Conservation (phyloP, 1,140 invertebrate species). For the Spodoptera frugiperda region DNA sequence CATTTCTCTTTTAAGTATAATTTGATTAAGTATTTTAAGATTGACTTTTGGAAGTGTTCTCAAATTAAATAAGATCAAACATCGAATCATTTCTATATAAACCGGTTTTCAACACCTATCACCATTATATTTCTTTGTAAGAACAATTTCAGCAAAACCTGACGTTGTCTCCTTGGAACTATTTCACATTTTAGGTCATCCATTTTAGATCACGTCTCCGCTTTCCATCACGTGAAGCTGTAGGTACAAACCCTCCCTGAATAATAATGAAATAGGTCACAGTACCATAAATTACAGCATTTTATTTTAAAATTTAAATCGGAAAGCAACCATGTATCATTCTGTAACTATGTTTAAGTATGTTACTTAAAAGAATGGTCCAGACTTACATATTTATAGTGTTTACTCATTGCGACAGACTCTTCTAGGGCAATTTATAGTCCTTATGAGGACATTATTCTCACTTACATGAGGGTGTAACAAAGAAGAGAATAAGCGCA, state of each 20-base stretch:
- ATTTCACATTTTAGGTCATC: slow-evolving; percentile 19
- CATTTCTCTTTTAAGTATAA: not conserved
- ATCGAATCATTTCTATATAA: not conserved
- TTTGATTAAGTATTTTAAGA: not conserved
- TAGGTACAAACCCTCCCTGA: not conserved
- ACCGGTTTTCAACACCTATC: not conserved
- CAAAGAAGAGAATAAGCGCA: slow-evolving; percentile 14
- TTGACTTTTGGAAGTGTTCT: too few species aligned
- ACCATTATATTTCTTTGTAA: slow-evolving; percentile 17
- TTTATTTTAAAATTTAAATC: too few species aligned
- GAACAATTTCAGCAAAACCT: not conserved
- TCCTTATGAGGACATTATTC: slow-evolving; percentile 30
- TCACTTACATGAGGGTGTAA: slow-evolving; percentile 21
- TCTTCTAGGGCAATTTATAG: slow-evolving; percentile 1
- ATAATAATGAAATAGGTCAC: slow-evolving; percentile 3
- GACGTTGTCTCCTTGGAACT: not conserved
- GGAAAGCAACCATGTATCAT: too few species aligned
- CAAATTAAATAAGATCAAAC: too few species aligned
- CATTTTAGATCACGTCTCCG: slow-evolving; percentile 13
- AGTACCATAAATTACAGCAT: too few species aligned
- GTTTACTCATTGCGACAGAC: not conserved
- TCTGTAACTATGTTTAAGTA: too few species aligned
- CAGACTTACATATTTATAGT: not conserved
- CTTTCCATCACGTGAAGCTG: slow-evolving; percentile 26
- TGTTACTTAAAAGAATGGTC: not conserved